Evolutionary conservation across 2,797 vertebrate species (phyloP).

Genomic region (Tachyglossus aculeatus): DNA sequence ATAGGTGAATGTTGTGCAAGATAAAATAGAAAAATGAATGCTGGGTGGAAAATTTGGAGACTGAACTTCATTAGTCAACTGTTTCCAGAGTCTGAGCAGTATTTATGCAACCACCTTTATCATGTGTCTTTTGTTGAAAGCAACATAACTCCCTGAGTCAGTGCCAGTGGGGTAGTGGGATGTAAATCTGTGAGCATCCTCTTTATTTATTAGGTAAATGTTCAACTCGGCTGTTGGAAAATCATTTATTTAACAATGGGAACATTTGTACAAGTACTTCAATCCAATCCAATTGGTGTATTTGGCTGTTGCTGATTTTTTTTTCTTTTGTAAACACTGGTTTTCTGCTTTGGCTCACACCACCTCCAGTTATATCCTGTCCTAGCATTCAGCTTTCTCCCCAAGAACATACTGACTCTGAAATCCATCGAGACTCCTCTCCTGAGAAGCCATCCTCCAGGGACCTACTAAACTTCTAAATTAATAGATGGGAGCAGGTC

Average conservation of each 20-base stretch:
- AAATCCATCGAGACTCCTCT: neutral
- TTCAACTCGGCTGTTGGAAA: slow-evolving; percentile 58
- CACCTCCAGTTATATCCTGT: slow-evolving; percentile 42
- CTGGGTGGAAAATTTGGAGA: neutral
- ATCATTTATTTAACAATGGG: slow-evolving; percentile 54
- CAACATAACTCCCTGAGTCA: slow-evolving; percentile 32
- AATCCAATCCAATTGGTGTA: slow-evolving; percentile 3
- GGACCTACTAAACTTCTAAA: slow-evolving; percentile 45
- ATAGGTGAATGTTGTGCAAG: neutral
- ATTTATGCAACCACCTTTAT: slow-evolving; percentile 38
- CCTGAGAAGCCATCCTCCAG: neutral
- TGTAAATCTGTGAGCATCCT: slow-evolving; percentile 51
- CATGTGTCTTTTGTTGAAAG: slow-evolving; percentile 33
- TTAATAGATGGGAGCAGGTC: slow-evolving; percentile 46
- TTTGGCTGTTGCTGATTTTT: neutral
- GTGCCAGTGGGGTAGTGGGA: slow-evolving; percentile 45
- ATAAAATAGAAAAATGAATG: neutral
- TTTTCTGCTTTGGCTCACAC: slow-evolving; percentile 31
- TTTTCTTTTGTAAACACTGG: slow-evolving; percentile 46
- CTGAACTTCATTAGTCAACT: slow-evolving; percentile 36
- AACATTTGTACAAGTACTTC: slow-evolving; percentile 52
- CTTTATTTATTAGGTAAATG: slow-evolving; percentile 58
- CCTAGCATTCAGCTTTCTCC: slow-evolving; percentile 35
- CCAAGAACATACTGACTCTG: slow-evolving; percentile 30
- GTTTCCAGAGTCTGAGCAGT: slow-evolving; percentile 26